Percentiles rank a stretch among this genome's conserved stretches.
Evolutionary conservation across 2,113 vertebrate species (phyloP).

Genomic region (Collichthys lucidus): DNA sequence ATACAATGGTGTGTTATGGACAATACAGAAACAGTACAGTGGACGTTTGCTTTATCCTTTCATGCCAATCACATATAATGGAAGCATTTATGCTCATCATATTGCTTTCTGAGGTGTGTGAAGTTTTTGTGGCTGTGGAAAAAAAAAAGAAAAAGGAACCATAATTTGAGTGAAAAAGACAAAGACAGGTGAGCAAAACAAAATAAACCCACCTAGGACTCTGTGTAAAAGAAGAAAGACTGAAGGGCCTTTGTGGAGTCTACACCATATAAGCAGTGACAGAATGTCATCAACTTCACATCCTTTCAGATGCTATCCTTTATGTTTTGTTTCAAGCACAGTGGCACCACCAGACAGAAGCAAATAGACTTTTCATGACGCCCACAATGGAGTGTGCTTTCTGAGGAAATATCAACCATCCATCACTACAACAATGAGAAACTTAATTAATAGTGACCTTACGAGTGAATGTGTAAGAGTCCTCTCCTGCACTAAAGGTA

Average conservation of each 20-base stretch:
- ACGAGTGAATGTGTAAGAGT: slow-evolving; percentile 38
- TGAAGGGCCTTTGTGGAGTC: slow-evolving; percentile 32
- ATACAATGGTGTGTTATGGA: not conserved
- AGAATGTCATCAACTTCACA: slow-evolving; percentile 67
- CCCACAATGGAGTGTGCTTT: slow-evolving; percentile 42
- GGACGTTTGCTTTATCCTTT: not conserved
- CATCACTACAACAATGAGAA: slow-evolving; percentile 36
- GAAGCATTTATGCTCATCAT: not conserved
- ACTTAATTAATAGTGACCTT: slow-evolving; percentile 72
- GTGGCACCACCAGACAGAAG: slow-evolving; percentile 44
- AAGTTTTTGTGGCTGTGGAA: not conserved
- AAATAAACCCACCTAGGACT: not conserved
- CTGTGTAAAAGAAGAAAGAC: slow-evolving; percentile 5
- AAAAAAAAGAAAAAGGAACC: not conserved
- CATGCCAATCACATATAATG: not conserved
- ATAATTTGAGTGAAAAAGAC: not conserved
- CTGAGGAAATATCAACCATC: slow-evolving; percentile 62
- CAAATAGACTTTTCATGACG: slow-evolving; percentile 49
- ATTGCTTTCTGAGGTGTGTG: not conserved
- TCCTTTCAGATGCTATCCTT: slow-evolving; percentile 55
- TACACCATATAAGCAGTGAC: slow-evolving; percentile 58
- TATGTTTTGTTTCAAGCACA: slow-evolving; percentile 52
- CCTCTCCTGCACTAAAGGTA: slow-evolving; percentile 29
- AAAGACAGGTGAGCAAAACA: not conserved
- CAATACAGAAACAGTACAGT: not conserved